phyloP scores from a whole-genome alignment of 2,113 vertebrate genomes.

The Megalops atlanticus region DNA sequence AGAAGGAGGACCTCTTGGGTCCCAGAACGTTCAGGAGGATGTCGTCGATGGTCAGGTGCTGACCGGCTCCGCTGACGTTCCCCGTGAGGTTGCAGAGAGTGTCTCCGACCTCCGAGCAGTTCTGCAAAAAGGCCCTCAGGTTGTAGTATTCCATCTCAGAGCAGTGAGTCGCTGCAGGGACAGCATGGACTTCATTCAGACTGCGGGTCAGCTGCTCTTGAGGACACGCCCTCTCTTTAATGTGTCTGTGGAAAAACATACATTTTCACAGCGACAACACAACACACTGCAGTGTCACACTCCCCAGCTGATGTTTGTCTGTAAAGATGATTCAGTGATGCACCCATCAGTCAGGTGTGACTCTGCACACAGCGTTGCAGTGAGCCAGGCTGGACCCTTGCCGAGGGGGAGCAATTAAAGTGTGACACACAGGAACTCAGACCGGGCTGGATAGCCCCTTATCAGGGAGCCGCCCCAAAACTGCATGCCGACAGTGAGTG shows the following conservation, averaged over 20 bases:
- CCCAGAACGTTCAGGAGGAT: slow-evolving; percentile 67
- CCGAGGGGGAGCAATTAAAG: no score
- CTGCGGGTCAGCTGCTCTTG: background rate
- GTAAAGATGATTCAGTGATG: no score
- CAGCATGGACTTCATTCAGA: background rate
- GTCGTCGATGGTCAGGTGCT: slow-evolving; percentile 50
- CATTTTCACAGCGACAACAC: background rate
- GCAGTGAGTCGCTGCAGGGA: background rate
- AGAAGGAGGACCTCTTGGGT: slow-evolving; percentile 71
- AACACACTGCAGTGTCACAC: background rate
- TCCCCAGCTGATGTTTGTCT: background rate
- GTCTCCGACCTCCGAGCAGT: slow-evolving; percentile 41
- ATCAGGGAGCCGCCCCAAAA: no score
- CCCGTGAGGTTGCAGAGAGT: slow-evolving; percentile 47
- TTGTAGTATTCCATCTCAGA: slow-evolving; percentile 56
- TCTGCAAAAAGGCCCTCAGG: slow-evolving; percentile 45
- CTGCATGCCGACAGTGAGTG: no score
- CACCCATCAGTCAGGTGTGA: no score
- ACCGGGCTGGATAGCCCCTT: no score
- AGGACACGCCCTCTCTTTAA: background rate
- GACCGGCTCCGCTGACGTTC: slow-evolving; percentile 43
- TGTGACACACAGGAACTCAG: no score
- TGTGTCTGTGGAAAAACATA: background rate
- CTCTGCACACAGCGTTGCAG: no score
- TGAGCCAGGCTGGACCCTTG: no score